These are phyloP conservation scores for Drosophila simulans DNA, from an alignment of 1,140 invertebrate species.

Conservation along the genomic window DNA sequence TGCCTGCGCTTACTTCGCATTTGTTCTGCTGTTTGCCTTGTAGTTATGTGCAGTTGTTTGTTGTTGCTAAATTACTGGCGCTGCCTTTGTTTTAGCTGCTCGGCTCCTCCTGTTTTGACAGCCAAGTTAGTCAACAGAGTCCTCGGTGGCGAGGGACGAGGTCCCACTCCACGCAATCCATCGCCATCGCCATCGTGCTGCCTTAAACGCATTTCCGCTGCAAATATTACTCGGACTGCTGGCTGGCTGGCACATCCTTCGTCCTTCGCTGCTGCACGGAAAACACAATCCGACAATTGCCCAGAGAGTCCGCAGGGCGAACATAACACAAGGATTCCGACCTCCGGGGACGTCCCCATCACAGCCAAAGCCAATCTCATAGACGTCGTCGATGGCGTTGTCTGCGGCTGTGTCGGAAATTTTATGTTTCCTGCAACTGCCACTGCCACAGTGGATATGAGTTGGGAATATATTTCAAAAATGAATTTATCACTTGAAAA, in stretches of 20 bases:
- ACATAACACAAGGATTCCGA: slow-evolving; percentile 26
- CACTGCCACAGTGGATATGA: slow-evolving; percentile 16
- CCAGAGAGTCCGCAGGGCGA: slow-evolving; percentile 7
- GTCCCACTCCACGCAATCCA: background rate
- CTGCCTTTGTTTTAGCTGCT: slow-evolving; percentile 56
- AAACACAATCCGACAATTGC: slow-evolving; percentile 39
- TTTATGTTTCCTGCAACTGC: slow-evolving; percentile 48
- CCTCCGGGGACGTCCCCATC: slow-evolving; percentile 32
- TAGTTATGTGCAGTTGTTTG: slow-evolving; percentile 71
- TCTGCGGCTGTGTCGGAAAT: slow-evolving; percentile 46
- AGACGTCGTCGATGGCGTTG: slow-evolving; percentile 44
- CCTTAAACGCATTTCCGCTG: slow-evolving; percentile 73
- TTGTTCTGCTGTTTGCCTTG: slow-evolving; percentile 66
- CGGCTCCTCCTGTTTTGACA: slow-evolving; percentile 67
- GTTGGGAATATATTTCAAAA: background rate
- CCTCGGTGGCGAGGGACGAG: slow-evolving; percentile 16
- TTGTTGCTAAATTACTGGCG: slow-evolving; percentile 73
- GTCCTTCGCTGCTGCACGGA: slow-evolving; percentile 45
- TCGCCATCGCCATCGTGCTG: slow-evolving; percentile 39
- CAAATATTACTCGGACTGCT: slow-evolving; percentile 59
- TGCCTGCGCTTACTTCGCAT: slow-evolving; percentile 67
- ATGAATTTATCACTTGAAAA: background rate
- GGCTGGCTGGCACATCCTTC: background rate
- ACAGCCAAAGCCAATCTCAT: slow-evolving; percentile 43
- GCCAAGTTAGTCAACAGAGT: slow-evolving; percentile 65